A percentile compares a stretch with the other conserved stretches of the same genome.
Evolutionary conservation across 2,888 invertebrate genomes (phyloP).

Genomic region (Lysandra bellargus): DNA sequence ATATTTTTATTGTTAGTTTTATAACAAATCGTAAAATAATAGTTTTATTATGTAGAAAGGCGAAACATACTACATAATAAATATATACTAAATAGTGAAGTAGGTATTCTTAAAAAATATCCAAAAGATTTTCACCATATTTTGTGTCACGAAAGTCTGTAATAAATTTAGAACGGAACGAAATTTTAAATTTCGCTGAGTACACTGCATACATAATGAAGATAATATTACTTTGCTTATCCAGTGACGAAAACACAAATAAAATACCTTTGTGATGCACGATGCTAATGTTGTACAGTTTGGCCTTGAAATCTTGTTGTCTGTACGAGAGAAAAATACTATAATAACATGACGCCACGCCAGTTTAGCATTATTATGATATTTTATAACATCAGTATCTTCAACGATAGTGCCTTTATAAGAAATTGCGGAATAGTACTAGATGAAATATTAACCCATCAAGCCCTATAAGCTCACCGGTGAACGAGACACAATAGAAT

Average conservation of each 20-base stretch:
- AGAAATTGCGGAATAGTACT: no score
- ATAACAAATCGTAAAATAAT: no score
- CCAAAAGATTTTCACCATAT: not conserved
- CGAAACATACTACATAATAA: not conserved
- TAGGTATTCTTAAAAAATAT: not conserved
- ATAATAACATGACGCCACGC: not conserved
- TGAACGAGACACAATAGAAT: no score
- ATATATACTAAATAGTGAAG: not conserved
- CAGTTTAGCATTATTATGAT: no score
- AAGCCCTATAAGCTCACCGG: no score
- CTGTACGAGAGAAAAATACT: not conserved
- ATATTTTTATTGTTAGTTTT: no score
- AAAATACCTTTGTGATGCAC: not conserved
- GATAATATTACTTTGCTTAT: constrained; percentile 3
- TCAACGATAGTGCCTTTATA: no score
- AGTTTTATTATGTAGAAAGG: not conserved
- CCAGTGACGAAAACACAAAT: not conserved
- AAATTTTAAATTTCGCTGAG: not conserved
- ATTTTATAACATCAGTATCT: no score
- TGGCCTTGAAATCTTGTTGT: not conserved
- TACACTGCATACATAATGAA: not conserved
- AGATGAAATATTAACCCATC: no score
- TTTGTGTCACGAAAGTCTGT: not conserved
- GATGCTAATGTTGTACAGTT: not conserved
- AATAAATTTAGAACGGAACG: not conserved